These are phyloP conservation scores for Aspidapion aeneum DNA, from an alignment of 2,888 invertebrate genomes.

Conservation along the genomic window DNA sequence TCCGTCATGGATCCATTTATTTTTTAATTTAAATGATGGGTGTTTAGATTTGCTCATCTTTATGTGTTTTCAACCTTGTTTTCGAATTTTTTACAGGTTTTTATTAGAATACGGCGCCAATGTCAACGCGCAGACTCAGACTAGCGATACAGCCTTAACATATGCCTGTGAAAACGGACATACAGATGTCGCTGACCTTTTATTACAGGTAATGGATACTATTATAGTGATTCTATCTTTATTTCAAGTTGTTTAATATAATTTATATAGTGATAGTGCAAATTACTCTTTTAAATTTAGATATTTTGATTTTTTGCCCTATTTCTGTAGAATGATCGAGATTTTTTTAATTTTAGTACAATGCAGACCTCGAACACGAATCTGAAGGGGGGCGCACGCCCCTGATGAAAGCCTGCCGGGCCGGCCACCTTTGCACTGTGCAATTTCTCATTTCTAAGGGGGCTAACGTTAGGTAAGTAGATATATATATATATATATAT, in stretches of 20 bases:
- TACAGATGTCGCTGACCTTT: slow-evolving; percentile 91
- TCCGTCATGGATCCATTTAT: too few relatives aligned
- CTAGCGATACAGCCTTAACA: slow-evolving; percentile 83
- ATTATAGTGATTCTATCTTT: too few relatives aligned
- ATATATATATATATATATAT: too few relatives aligned
- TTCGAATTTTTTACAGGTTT: slow-evolving; percentile 79
- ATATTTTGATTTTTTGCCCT: too few relatives aligned
- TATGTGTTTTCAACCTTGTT: slow-evolving; percentile 27
- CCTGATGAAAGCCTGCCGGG: slow-evolving; percentile 96
- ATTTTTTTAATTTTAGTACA: slow-evolving; percentile 55
- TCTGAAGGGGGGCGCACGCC: slow-evolving; percentile 95
- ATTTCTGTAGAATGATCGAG: too few relatives aligned
- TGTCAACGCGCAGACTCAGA: slow-evolving; percentile 66
- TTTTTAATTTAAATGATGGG: too few relatives aligned
- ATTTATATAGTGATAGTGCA: too few relatives aligned
- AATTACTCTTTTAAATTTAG: too few relatives aligned
- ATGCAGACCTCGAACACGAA: slow-evolving; percentile 92
- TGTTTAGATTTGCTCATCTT: too few relatives aligned
- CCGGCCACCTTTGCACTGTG: slow-evolving; percentile 94
- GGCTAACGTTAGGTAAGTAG: slow-evolving; percentile 84
- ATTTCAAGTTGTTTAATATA: too few relatives aligned
- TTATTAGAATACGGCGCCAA: slow-evolving; percentile 81
- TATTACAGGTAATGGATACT: slow-evolving; percentile 62
- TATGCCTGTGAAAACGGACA: slow-evolving; percentile 99
- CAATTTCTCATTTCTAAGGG: slow-evolving; percentile 88